Base-by-base conservation (phyloP, 1,140 invertebrate genomes). In the Drosophila rhopaloa region DNA sequence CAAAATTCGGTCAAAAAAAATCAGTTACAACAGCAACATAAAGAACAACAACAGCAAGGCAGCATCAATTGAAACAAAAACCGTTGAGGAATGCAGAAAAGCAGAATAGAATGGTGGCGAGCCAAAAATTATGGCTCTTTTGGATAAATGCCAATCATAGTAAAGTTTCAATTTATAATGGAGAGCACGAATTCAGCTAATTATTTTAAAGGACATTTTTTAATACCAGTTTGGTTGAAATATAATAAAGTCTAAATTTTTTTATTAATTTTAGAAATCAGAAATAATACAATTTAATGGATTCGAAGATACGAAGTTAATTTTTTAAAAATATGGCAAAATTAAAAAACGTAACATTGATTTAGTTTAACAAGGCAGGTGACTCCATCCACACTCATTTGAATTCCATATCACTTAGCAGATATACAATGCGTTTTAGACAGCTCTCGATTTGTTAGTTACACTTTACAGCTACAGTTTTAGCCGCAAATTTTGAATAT, bases 1-100 rank as follows among this genome's bases (percentile, higher is more conserved):
- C n/a, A 24, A 80, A 76, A 58, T 40, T 29, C 48, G 46, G 32
- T 58, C 44, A 66, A 48, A 43, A 19, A 54, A 40, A 81, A 50
- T 73, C 67, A 35, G 47, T 24, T 16, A 35, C 60, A 67, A 62
- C 35, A 59, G 58, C 40, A 56, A 35, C 40, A 41, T 35, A 38
- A 29, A 14, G 47, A 58, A 53, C 41, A 80, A 47, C 40, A 40
- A 53, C 60, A 24, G 9, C 19, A 51, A 11, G 14, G 29, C 40
- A 57, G 24, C 40, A 32, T 19, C 4, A 37, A 47, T 16, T 47
- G 14, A 3, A 40, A 24, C 14, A 35, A 27, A 40, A 60, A 37
- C 50, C 13, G 9, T 38, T 4, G 19, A 29, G n/a, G 4, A 24
- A 59, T 53, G 48, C 29, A 10, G 29, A 16, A 41, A 32, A 41